Conservation (phyloP, 2,888 invertebrate species). For the Exocentrus adspersus region DNA sequence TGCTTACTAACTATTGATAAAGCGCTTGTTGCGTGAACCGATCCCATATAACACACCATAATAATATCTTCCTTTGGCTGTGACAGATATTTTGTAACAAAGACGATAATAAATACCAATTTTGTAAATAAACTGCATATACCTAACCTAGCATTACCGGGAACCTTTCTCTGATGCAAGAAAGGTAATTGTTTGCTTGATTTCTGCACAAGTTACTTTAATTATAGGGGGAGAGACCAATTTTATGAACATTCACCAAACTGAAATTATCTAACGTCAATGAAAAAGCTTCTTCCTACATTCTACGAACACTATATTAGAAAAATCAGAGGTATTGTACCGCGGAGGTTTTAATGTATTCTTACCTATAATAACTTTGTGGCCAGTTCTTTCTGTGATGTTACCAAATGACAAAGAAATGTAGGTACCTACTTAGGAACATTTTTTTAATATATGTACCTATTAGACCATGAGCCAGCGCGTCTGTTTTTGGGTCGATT, state of each 20-base stretch:
- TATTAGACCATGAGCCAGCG: too few relatives aligned
- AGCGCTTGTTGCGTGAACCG: too few relatives aligned
- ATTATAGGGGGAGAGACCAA: slow-evolving; percentile 13
- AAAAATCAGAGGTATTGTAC: not conserved
- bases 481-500: too few relatives aligned
- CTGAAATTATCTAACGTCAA: slow-evolving; percentile 23
- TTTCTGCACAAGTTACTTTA: slow-evolving; percentile 18
- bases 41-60: too few relatives aligned
- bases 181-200: slow-evolving; percentile 27
- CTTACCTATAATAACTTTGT: too few relatives aligned
- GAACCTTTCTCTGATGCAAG: slow-evolving; percentile 37
- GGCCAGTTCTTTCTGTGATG: too few relatives aligned
- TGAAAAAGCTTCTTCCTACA: slow-evolving; percentile 8
- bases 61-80: slow-evolving; percentile 1
- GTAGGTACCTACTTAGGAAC: too few relatives aligned
- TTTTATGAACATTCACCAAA: slow-evolving; percentile 21
- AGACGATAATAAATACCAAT: not conserved
- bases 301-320: not conserved
- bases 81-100: not conserved
- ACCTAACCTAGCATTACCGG: slow-evolving; percentile 7
- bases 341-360: too few relatives aligned
- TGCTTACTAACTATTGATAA: too few relatives aligned
- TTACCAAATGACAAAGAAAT: too few relatives aligned
- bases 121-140: slow-evolving; percentile 1
- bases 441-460: too few relatives aligned